Percentiles rank a stretch among this genome's conserved stretches.
These are phyloP conservation scores for Poeciliopsis turneri DNA, from an alignment of 2,797 vertebrate genomes.

Conservation along the genomic window DNA sequence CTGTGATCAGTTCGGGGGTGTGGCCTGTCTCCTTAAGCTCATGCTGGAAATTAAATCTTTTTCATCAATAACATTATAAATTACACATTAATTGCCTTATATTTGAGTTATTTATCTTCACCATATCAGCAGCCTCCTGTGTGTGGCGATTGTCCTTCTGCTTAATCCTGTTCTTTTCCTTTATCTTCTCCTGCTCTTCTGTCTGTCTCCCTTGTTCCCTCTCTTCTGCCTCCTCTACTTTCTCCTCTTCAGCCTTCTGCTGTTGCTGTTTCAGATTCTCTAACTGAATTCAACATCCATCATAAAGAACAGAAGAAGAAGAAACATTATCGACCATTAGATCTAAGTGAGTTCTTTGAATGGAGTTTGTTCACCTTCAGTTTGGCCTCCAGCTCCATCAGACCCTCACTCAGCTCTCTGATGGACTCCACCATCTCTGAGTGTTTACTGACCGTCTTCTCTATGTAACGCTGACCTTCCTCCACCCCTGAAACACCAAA, in stretches of 20 bases:
- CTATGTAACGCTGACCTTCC: conserved; percentile 86
- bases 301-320: background rate
- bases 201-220: background rate
- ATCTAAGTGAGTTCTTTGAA: background rate
- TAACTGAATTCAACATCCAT: conserved; percentile 26
- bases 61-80: background rate
- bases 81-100: background rate
- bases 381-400: conserved; percentile 84
- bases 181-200: conserved; percentile 16
- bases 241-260: conserved; percentile 3
- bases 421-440: conserved; percentile 86
- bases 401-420: conserved; percentile 83
- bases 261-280: conserved; percentile 38
- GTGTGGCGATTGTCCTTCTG: conserved; percentile 51
- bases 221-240: background rate
- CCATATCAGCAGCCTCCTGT: conserved; percentile 64
- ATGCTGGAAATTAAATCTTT: conserved; percentile 39
- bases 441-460: conserved; percentile 87
- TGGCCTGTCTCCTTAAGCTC: conserved; percentile 80
- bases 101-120: conserved; percentile 34
- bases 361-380: conserved; percentile 78
- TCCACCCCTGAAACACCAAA: conserved; percentile 80
- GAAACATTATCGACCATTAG: background rate
- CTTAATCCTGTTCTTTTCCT: conserved; percentile 25
- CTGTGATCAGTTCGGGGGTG: conserved; percentile 72